Evolutionary conservation across 2,797 vertebrate genomes (phyloP).

Genomic region (Gallirallus australis): DNA sequence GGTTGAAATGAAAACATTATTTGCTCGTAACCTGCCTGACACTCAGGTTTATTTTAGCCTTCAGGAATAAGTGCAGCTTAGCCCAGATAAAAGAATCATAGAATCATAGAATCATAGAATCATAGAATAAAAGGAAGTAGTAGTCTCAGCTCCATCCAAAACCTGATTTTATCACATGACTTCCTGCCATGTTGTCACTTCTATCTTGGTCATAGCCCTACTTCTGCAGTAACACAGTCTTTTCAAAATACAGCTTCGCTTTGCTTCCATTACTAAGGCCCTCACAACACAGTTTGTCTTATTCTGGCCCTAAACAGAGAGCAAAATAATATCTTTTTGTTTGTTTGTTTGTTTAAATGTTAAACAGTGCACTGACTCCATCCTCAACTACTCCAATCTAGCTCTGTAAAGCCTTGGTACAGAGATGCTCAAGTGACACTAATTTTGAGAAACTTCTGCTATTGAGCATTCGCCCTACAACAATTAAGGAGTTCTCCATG

Average conservation of each 20-base stretch:
- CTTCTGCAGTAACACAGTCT: not conserved
- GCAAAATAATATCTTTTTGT: not conserved
- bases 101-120: too few relatives aligned
- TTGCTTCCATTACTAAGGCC: not conserved
- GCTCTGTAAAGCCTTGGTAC: not conserved
- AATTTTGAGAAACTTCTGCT: not conserved
- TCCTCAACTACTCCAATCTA: not conserved
- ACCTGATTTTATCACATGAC: not conserved
- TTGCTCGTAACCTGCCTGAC: not conserved
- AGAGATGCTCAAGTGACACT: not conserved
- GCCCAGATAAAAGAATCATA: not conserved
- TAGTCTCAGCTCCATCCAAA: not conserved
- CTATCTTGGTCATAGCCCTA: not conserved
- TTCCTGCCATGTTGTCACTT: not conserved
- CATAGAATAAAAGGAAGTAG: not conserved
- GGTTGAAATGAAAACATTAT: not conserved
- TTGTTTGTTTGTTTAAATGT: not conserved
- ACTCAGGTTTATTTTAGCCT: not conserved
- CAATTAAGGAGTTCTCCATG: not conserved
- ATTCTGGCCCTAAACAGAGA: not conserved
- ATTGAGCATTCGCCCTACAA: not conserved
- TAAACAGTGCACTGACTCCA: not conserved
- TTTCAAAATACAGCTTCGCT: not conserved
- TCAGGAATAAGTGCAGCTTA: not conserved
- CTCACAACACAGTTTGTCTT: not conserved